Conservation (phyloP, 2,797 vertebrate species). For the Sylvilagus floridanus region DNA sequence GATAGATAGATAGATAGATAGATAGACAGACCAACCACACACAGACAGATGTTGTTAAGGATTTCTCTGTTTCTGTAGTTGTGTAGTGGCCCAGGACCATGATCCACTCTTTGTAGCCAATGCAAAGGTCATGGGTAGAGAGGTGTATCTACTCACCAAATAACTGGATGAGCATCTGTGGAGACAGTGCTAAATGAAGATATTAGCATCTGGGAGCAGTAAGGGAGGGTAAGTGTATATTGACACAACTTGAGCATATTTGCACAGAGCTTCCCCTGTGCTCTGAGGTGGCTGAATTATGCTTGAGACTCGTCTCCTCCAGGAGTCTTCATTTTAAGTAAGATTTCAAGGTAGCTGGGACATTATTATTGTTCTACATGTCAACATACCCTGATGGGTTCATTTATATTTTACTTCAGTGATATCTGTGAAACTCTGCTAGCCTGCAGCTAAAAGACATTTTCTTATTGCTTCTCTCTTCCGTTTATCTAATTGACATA, state of each 20-base stretch:
- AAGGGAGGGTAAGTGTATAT: neutral
- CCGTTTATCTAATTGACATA: neutral
- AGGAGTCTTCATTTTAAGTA: neutral
- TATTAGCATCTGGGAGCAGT: neutral
- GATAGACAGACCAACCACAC: too few relatives aligned
- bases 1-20: neutral
- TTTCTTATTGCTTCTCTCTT: neutral
- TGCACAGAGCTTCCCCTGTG: rapidly evolving
- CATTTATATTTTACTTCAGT: neutral
- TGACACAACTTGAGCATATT: neutral
- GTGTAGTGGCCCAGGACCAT: neutral
- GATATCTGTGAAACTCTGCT: neutral
- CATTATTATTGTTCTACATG: neutral
- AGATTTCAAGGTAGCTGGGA: neutral
- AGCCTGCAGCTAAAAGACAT: neutral
- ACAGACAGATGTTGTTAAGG: neutral
- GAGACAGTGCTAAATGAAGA: neutral
- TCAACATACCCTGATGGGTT: neutral
- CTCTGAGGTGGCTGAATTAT: neutral
- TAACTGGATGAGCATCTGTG: neutral
- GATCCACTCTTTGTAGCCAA: too few relatives aligned
- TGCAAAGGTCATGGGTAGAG: neutral
- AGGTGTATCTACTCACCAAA: neutral
- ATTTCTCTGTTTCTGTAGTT: neutral
- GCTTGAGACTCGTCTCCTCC: neutral